Conservation (phyloP, 2,797 vertebrate genomes). For the Bradypodion pumilum region DNA sequence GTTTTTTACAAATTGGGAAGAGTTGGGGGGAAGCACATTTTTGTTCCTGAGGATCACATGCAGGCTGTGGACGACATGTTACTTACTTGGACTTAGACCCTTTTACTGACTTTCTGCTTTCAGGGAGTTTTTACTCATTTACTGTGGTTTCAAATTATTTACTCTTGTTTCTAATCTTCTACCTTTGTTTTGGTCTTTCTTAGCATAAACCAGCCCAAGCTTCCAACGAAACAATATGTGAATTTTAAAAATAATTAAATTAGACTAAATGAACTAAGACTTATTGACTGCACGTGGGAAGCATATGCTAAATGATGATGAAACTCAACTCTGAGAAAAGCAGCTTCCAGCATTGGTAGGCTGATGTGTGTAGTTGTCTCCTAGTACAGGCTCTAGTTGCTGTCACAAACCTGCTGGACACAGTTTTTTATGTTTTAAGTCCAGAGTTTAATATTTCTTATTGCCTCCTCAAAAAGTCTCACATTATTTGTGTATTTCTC, state of each 20-base stretch:
- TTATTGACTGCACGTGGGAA: neutral
- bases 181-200: neutral
- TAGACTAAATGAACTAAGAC: neutral
- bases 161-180: neutral
- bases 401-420: neutral
- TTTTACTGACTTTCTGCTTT: too few relatives aligned
- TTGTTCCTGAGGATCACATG: too few relatives aligned
- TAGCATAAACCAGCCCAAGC: neutral
- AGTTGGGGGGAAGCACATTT: too few relatives aligned
- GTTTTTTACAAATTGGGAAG: too few relatives aligned
- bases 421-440: neutral
- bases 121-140: neutral
- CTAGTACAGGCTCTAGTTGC: neutral
- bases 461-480: neutral
- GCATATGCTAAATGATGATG: too few relatives aligned
- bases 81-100: too few relatives aligned
- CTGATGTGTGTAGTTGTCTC: neutral
- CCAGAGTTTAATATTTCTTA: neutral
- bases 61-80: too few relatives aligned
- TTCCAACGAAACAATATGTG: neutral
- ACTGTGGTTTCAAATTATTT: neutral
- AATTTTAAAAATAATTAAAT: neutral
- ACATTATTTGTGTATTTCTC: neutral
- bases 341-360: too few relatives aligned
- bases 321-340: too few relatives aligned